Evolutionary conservation across 2,888 invertebrate genomes (phyloP).

Genomic region (Taphrorychus bicolor): DNA sequence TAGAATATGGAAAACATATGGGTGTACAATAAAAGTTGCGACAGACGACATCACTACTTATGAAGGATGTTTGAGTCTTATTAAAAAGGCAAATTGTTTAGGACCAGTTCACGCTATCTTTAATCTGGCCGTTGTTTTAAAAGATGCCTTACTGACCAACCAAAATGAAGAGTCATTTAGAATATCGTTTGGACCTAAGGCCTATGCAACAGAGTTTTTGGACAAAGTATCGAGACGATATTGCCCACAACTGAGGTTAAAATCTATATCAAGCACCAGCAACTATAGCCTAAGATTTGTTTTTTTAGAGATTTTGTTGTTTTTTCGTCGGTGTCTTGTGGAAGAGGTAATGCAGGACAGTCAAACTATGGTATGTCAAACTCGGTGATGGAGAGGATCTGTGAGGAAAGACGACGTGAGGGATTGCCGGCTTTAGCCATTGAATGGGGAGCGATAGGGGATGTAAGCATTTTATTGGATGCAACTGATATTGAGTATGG

Average conservation of each 20-base stretch:
- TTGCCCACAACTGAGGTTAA: conserved; percentile 49
- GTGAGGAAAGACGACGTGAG: conserved; percentile 73
- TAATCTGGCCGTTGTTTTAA: conserved; percentile 84
- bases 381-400: conserved; percentile 88
- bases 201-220: conserved; percentile 78
- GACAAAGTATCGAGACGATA: conserved; percentile 63
- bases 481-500: background rate
- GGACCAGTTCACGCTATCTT: conserved; percentile 85
- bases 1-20: conserved; percentile 61
- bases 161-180: conserved; percentile 74
- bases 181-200: conserved; percentile 78
- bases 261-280: background rate
- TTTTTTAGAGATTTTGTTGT: conserved; percentile 76
- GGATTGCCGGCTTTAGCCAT: conserved; percentile 83
- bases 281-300: background rate
- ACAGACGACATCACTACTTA: conserved; percentile 74
- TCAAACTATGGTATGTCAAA: conserved; percentile 92
- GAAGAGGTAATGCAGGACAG: conserved; percentile 92
- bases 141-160: conserved; percentile 79
- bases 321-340: conserved; percentile 92
- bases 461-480: conserved; percentile 67
- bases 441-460: conserved; percentile 94
- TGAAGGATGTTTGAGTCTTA: conserved; percentile 71
- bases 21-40: conserved; percentile 71
- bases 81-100: conserved; percentile 68